Evolutionary conservation across 2,113 vertebrate species (phyloP).

Genomic region (Paratilapia polleni): DNA sequence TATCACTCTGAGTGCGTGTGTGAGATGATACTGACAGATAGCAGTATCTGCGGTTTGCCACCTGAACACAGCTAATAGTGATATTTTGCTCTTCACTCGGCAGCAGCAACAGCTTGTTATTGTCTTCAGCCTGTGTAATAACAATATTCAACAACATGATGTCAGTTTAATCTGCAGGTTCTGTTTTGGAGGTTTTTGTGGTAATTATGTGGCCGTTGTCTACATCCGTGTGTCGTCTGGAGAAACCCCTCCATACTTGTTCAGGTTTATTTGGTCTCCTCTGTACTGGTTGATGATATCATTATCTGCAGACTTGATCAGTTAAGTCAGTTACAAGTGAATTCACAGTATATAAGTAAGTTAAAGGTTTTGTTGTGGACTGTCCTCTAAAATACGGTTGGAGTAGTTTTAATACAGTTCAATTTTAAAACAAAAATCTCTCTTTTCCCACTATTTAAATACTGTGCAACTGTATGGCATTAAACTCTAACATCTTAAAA

Average conservation of each 20-base stretch:
- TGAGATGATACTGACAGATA: slow-evolving; percentile 37
- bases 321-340: not conserved
- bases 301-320: not conserved
- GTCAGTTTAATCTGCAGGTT: slow-evolving; percentile 3
- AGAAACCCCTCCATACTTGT: not conserved
- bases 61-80: slow-evolving; percentile 42
- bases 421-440: not conserved
- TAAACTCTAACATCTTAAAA: not conserved
- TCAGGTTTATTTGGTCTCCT: not conserved
- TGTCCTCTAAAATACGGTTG: no score
- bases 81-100: slow-evolving; percentile 29
- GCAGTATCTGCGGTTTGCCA: slow-evolving; percentile 52
- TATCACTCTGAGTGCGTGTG: slow-evolving; percentile 17
- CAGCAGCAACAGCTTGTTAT: slow-evolving; percentile 33
- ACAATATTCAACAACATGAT: slow-evolving; percentile 15
- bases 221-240: not conserved
- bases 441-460: not conserved
- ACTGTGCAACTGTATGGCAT: not conserved
- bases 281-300: not conserved
- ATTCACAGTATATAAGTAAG: not conserved
- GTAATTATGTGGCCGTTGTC: slow-evolving; percentile 7
- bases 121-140: slow-evolving; percentile 22
- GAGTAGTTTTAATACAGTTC: not conserved
- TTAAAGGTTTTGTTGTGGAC: not conserved
- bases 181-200: slow-evolving; percentile 1